Conservation (phyloP, 1,140 invertebrate genomes). For the Ostrea denselamellosa region DNA sequence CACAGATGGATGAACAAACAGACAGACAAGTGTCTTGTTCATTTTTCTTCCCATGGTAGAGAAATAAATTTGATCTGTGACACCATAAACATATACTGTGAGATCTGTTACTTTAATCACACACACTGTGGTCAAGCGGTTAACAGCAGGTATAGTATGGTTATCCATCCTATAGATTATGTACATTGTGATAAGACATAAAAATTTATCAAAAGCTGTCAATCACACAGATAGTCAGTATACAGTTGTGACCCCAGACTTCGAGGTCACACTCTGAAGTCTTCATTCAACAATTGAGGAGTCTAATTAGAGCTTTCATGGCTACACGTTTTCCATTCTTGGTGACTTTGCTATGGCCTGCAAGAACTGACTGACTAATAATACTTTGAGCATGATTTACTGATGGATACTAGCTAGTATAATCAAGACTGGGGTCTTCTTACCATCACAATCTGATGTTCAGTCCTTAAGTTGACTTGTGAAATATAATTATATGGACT, state of each 20-base stretch:
- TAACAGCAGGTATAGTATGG: not conserved
- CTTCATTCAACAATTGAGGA: not conserved
- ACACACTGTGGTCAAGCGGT: not conserved
- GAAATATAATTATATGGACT: no score
- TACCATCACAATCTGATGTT: no score
- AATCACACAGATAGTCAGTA: not conserved
- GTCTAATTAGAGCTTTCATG: no score
- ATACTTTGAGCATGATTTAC: no score
- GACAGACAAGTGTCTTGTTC: not conserved
- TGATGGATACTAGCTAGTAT: no score
- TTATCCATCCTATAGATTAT: not conserved
- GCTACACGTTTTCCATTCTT: no score
- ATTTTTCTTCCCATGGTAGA: not conserved
- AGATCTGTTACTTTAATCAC: not conserved
- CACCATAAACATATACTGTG: not conserved
- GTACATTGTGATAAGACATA: constrained; percentile 8
- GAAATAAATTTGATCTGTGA: not conserved
- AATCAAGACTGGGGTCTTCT: no score
- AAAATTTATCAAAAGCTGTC: not conserved
- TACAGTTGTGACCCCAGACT: not conserved
- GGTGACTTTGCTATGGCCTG: no score
- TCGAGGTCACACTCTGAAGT: not conserved
- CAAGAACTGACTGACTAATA: no score
- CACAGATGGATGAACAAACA: not conserved
- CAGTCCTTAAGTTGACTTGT: no score